Evolutionary conservation across 2,888 invertebrate genomes (phyloP), one percentile per base, ranked within the genome.

Genomic region (Drosophila atripex): DNA sequence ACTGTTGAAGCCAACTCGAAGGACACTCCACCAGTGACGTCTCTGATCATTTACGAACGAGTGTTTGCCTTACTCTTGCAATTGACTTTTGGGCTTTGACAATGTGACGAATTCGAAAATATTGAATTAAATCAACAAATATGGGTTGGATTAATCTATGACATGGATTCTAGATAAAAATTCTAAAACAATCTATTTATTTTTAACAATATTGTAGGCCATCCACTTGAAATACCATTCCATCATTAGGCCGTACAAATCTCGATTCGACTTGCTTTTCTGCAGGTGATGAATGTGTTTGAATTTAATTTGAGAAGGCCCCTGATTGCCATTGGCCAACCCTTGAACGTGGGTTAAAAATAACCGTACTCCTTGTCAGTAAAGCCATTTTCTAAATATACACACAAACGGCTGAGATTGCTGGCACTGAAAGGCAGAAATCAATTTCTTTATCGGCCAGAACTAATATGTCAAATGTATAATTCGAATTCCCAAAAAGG

Each of bases 381-480:
- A 77, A 77, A 68, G 75, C 79, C 77, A 80, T 77, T 79, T 80
- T 59, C 39, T 65, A 78, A 75, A 61, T 59, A 71, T 73, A 66
- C 16, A 32, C 16, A 28, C 32, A 35, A 35, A 38, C 49, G 28
- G 28, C 53, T 38, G 32, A 64, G 58, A 45, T 73, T 58, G 49
- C 46, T 56, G 75, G 46, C 56, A 63, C 41, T 80, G 80, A 84
- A 84, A 78, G 77, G 76, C 80, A 83, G 73, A 84, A 83, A 83
- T 83, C 82, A 83, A 83, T 83, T 83, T 79, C 84, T 78, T 80
- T 73, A 82, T 79, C 82, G 82, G 54, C 80, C 83, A 64, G 68
- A 76, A 75, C 83, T 83, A 85, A 84, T 84, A 84, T 84, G 83
- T 84, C 86, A 84, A 84, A 86, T 78, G 72, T 76, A 76, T 86